Evolutionary conservation across 2,888 invertebrate genomes (phyloP), one percentile per base, ranked within the genome.

Genomic region (Dendrolimus pini): DNA sequence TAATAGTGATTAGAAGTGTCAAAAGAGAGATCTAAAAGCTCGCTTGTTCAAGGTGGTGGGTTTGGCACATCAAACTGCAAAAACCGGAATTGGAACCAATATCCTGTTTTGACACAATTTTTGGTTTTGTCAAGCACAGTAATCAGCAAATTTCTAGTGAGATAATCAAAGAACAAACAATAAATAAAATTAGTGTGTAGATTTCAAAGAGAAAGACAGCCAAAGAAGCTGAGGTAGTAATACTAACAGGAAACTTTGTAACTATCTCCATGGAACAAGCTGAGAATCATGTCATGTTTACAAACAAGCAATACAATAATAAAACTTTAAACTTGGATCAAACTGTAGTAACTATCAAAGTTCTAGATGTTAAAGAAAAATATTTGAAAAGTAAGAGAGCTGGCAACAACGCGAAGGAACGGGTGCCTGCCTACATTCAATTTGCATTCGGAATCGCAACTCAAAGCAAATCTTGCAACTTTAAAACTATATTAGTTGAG

Each of bases 371-470:
- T 7, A 10, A 47, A 47, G 47, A 47, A 47, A 30, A 47, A 47
- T 47, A 47, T 47, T 47, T 47, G 47, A 47, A 47, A 47, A 47
- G 47, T 47, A 47, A 47, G 9, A 47, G 9, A 47, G 47, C 47
- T 12, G 47, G 12, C 47, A 47, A 47, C 47, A 12, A 10, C 12
- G 47, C 47, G 12, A 9, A 30, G 47, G 9, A 57, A 55, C 58
- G 42, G 54, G 52, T 55, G 59, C 60, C 56, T 58, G 52, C 47
- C 56, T 53, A 58, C 65, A 67, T 67, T 61, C 60, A 65, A 70
- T 75, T 70, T 68, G 69, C 75, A 69, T 67, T 61, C 56, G 54
- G 57, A 65, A 66, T 67, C 61, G 60, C 59, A 12, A 47, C 47
- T 47, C 47, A 47, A 47, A 47, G 47, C 47, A 47, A 47, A 47